These are phyloP conservation scores for Porites australiensis DNA, from an alignment of 64 coral and sea anemone species.

Conservation along the genomic window DNA sequence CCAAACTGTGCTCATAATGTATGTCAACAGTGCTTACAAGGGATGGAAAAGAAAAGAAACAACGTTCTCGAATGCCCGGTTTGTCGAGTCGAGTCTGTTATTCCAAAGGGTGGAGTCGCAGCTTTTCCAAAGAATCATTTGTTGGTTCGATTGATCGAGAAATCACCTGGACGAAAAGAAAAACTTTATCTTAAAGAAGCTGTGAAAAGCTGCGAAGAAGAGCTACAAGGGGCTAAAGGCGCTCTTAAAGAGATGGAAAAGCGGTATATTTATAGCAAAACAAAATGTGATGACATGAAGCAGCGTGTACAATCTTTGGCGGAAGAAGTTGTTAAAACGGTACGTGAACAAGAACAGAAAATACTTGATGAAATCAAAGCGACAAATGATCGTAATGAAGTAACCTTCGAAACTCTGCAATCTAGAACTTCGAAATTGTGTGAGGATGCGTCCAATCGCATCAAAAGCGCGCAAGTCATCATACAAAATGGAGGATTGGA, in stretches of 20 bases:
- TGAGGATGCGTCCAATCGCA: conserved; percentile 49
- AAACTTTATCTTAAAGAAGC: conserved; percentile 73
- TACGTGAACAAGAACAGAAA: conserved; percentile 49
- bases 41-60: conserved; percentile 53
- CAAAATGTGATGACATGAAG: conserved; percentile 13
- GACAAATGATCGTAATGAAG: conserved; percentile 25
- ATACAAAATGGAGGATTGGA: conserved; percentile 41
- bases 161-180: conserved; percentile 78
- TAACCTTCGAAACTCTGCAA: conserved; percentile 14
- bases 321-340: conserved; percentile 45
- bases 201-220: conserved; percentile 32
- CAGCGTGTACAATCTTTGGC: conserved; percentile 62
- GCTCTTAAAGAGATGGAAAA: conserved; percentile 48
- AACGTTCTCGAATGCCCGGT: conserved; percentile 65
- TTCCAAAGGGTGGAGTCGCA: conserved; percentile 61
- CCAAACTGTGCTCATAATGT: conserved; percentile 82
- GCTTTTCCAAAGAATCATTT: conserved; percentile 83
- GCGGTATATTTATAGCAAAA: conserved; percentile 20
- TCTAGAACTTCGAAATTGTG: not conserved
- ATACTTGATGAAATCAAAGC: conserved; percentile 57
- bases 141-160: conserved; percentile 76
- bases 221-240: conserved; percentile 35
- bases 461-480: conserved; percentile 56
- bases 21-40: conserved; percentile 70
- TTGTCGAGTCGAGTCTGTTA: conserved; percentile 69